Base-by-base conservation (phyloP, 2,797 vertebrate species). In the Hippocampus kuda region DNA sequence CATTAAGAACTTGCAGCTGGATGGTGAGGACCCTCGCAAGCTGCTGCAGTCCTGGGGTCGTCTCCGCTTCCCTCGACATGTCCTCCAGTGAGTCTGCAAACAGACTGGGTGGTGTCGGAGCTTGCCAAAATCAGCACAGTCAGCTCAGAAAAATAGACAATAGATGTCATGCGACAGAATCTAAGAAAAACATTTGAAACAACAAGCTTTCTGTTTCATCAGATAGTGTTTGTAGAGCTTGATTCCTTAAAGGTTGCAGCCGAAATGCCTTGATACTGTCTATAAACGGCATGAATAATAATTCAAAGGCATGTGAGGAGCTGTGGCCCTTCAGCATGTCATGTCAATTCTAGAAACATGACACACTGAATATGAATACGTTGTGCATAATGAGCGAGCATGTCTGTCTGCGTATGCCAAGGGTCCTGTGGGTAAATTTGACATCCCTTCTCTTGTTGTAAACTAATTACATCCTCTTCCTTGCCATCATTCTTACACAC, bases 1-100 rank as follows among this genome's bases (percentile, higher is more conserved):
- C 87, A 96, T 98, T 89, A 96, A 97, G 92, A 95, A 94, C 90
- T 92, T 98, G 86, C 95, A 93, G 76, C 90, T 95, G 94, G 94
- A 97, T 86, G 94, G 93, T 49, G 94, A 92, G 85, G 96, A 97
- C 89, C 95, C 97, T 74, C 91, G 94, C 80, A 93, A 91, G 90
- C 92, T 98, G 79, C 92, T 98, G 77, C 94, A 93, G 87, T 95
- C 94, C 69, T 94, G 95, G 91, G 93, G 88, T 87, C 92, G 92
- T 69, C 93, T 94, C 72, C 94, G 93, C 81, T 93, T 91, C 84
- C 93, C 94, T 74, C 91, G 90, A 77, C 88, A 92, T 89, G 83
- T 92, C 85, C 88, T 94, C 86, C 92, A 90, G 97, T 98, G 97
- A 98, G 97, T 98, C 85, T 83, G 87, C 86, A 84, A 82, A 75